Evolutionary conservation across 2,888 invertebrate species (phyloP).

Genomic region (Mimas tiliae): DNA sequence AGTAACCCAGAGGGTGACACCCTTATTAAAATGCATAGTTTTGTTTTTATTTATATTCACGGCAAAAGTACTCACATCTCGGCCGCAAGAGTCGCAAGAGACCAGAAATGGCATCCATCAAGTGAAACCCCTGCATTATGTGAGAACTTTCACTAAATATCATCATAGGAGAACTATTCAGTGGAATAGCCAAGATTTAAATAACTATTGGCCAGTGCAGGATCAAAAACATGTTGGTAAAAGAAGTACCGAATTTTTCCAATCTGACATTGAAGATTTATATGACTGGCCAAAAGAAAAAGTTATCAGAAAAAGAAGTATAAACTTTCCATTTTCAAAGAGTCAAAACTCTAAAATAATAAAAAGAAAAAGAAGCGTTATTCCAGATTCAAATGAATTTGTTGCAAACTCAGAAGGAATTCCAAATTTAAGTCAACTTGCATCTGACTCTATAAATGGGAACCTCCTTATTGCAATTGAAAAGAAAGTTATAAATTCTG

Average conservation of each 20-base stretch:
- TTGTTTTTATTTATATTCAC: constrained; percentile 79
- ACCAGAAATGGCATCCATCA: constrained; percentile 68
- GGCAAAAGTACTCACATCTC: constrained; percentile 75
- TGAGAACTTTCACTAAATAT: constrained; percentile 79
- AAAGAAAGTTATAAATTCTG: constrained; percentile 50
- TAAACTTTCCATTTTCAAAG: constrained; percentile 34
- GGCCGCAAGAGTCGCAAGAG: constrained; percentile 72
- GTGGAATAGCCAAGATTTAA: constrained; percentile 63
- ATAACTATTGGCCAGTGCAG: constrained; percentile 58
- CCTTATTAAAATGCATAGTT: constrained; percentile 75
- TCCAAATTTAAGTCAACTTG: constrained; percentile 51
- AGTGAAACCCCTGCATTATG: constrained; percentile 69
- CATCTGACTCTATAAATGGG: constrained; percentile 47
- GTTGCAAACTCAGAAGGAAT: constrained; percentile 46
- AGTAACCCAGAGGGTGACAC: constrained; percentile 69
- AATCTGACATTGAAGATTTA: constrained; percentile 27
- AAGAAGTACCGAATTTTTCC: constrained; percentile 52
- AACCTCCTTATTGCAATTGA: constrained; percentile 54
- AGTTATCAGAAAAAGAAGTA: constrained; percentile 37
- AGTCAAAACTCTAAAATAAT: constrained; percentile 32
- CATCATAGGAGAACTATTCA: constrained; percentile 76
- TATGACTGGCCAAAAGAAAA: constrained; percentile 32
- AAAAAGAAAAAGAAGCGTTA: constrained; percentile 62
- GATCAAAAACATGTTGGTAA: constrained; percentile 60
- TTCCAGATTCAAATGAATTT: constrained; percentile 60